These are phyloP conservation scores for Cataglyphis altisquamis DNA, from an alignment of 2,888 invertebrate genomes.

Conservation along the genomic window DNA sequence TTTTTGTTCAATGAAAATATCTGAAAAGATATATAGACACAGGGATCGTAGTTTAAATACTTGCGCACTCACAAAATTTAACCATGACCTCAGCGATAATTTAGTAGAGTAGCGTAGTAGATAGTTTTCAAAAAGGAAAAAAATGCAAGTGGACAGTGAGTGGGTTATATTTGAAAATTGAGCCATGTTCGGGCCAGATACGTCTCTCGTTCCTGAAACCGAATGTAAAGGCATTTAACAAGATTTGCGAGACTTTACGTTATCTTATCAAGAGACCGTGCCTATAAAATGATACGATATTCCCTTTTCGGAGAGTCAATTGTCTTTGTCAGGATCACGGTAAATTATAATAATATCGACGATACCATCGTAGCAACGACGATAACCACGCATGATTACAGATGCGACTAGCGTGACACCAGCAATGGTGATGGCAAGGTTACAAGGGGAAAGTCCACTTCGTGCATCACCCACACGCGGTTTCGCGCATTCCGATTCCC, in stretches of 20 bases:
- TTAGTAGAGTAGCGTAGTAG: too few relatives aligned
- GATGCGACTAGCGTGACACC: conserved; percentile 48
- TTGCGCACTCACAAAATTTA: background rate
- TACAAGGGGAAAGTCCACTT: conserved; percentile 81
- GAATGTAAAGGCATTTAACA: background rate
- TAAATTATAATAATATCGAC: background rate
- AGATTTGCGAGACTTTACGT: conserved; percentile 6
- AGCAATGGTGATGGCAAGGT: conserved; percentile 77
- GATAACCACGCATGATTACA: conserved; percentile 18
- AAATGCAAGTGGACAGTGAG: background rate
- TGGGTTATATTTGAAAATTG: background rate
- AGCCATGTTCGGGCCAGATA: background rate
- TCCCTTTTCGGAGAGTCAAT: background rate
- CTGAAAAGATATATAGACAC: background rate
- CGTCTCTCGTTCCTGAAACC: background rate
- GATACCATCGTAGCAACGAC: conserved; percentile 8
- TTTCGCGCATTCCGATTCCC: conserved; percentile 83
- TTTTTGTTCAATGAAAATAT: background rate
- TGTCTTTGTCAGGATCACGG: background rate
- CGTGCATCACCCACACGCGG: conserved; percentile 79
- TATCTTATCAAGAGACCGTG: conserved; percentile 36
- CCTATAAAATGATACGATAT: background rate
- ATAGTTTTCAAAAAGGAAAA: background rate
- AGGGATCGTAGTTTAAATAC: background rate
- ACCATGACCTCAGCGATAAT: background rate